phyloP scores from a whole-genome alignment of 2,888 invertebrate species.

The Acholoe squamosa region DNA sequence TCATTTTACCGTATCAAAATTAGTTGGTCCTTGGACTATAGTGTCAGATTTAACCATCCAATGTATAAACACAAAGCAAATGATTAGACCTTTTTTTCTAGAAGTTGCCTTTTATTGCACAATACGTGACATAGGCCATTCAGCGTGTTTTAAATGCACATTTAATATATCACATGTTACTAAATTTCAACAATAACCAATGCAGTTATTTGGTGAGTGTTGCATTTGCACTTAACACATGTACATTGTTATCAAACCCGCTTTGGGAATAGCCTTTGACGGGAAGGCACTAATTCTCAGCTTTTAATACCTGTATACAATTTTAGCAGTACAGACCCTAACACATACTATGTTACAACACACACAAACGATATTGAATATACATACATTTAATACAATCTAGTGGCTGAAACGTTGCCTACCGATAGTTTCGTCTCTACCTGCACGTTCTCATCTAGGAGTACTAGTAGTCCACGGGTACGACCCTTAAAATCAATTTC shows the following conservation, averaged over 20 bases:
- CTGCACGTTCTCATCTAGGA: too few species aligned
- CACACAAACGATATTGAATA: background rate
- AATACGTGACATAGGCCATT: background rate
- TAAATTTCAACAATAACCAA: background rate
- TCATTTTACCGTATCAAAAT: too few species aligned
- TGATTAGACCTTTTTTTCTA: too few species aligned
- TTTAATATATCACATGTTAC: background rate
- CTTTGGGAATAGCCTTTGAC: background rate
- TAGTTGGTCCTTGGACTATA: too few species aligned
- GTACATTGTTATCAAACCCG: slow-evolving; percentile 27
- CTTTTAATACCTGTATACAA: background rate
- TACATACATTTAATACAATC: too few species aligned
- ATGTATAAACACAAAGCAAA: too few species aligned
- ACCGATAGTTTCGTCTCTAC: too few species aligned
- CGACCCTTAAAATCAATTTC: too few species aligned
- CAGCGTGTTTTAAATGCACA: background rate
- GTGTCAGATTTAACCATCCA: too few species aligned
- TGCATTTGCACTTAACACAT: background rate
- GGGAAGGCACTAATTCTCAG: slow-evolving; percentile 21
- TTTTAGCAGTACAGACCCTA: slow-evolving; percentile 4
- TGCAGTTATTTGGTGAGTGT: slow-evolving; percentile 6
- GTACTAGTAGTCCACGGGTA: too few species aligned
- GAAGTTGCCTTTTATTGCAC: background rate
- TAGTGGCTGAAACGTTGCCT: too few species aligned
- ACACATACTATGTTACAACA: background rate